These are phyloP conservation scores for Pseudomyrmex pallidus DNA, from an alignment of 1,140 invertebrate species.

Conservation along the genomic window DNA sequence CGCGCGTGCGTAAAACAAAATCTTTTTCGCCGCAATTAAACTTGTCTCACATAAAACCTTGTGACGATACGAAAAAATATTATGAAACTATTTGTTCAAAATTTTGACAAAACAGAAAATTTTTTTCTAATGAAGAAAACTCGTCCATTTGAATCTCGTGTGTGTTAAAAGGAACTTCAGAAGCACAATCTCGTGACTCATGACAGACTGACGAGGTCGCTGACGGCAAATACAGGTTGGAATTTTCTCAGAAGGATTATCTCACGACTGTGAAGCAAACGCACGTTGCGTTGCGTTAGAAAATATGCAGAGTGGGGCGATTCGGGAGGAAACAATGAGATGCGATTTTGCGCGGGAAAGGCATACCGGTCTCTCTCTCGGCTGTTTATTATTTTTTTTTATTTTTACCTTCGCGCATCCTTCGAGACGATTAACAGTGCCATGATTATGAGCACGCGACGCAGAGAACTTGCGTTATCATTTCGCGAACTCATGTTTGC, in stretches of 20 bases:
- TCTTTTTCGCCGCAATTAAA: background rate
- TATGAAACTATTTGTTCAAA: too few relatives aligned
- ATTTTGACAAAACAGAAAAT: background rate
- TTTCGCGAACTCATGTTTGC: slow-evolving; percentile 29
- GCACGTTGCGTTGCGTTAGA: background rate
- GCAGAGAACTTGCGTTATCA: slow-evolving; percentile 35
- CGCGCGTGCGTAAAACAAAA: background rate
- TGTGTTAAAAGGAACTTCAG: background rate
- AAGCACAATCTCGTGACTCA: slow-evolving; percentile 24
- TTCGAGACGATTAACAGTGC: slow-evolving; percentile 41
- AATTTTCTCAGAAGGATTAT: slow-evolving; percentile 27
- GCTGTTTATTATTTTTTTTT: background rate
- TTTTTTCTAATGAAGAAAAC: background rate
- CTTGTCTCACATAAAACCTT: background rate
- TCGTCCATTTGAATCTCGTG: background rate
- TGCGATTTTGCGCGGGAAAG: background rate
- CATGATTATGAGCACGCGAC: slow-evolving; percentile 35
- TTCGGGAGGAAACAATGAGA: background rate
- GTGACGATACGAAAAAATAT: background rate
- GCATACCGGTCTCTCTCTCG: background rate
- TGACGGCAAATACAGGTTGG: slow-evolving; percentile 7
- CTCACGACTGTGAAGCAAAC: background rate
- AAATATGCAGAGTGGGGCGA: background rate
- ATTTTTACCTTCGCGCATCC: slow-evolving; percentile 16
- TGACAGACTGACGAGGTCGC: background rate